phyloP scores from a whole-genome alignment of 1,140 invertebrate species.

The Nasonia vitripennis region DNA sequence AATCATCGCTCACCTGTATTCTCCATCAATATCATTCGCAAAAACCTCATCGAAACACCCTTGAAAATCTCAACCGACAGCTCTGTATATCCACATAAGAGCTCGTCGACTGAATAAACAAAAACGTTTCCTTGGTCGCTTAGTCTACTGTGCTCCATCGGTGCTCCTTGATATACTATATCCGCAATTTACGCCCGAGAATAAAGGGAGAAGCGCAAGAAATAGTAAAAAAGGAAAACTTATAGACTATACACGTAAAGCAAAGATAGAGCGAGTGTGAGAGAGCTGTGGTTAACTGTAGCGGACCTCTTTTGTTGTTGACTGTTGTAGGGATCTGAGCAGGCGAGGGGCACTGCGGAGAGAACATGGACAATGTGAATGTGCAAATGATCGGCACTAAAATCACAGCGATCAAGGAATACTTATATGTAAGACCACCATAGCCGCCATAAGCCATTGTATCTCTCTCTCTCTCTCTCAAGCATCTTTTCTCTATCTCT shows the following conservation, averaged over 20 bases:
- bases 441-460: slow-evolving; percentile 55
- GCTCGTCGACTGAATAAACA: neutral
- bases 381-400: slow-evolving; percentile 75
- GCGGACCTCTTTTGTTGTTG: slow-evolving; percentile 70
- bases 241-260: neutral
- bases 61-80: neutral
- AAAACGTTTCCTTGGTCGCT: slow-evolving; percentile 70
- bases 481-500: slow-evolving; percentile 15
- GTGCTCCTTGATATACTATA: slow-evolving; percentile 57
- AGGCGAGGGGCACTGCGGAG: slow-evolving; percentile 71
- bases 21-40: neutral
- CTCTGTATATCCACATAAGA: neutral
- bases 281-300: slow-evolving; percentile 60
- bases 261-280: slow-evolving; percentile 46
- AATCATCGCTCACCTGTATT: too few species aligned
- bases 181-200: neutral
- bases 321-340: slow-evolving; percentile 72
- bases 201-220: neutral
- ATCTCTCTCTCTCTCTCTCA: slow-evolving; percentile 51
- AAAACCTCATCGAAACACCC: neutral
- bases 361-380: slow-evolving; percentile 74
- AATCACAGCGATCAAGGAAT: slow-evolving; percentile 75
- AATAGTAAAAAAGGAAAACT: slow-evolving; percentile 6
- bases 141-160: slow-evolving; percentile 64
- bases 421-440: slow-evolving; percentile 74